Evolutionary conservation across 1,140 invertebrate genomes (phyloP), one percentile per base, ranked within the genome.

Genomic region (Atta colombica): DNA sequence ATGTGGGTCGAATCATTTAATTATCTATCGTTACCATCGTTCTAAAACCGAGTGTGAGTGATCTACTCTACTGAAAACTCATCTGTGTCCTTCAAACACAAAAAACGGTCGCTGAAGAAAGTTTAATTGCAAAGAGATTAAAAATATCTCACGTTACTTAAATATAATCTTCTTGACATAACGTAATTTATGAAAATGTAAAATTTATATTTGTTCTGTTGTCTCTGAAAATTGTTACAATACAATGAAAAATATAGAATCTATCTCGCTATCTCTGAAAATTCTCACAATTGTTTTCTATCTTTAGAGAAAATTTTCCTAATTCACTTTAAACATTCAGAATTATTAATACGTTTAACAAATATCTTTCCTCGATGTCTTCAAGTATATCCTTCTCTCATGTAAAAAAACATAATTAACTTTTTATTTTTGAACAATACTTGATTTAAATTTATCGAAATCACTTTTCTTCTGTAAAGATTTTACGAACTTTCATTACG

Each of bases 1-100:
- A 81, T 31, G 16, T 16, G 25, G 18, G 58, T 31, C 69, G 55
- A 61, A 49, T 61, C 80, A 63, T 61, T 75, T 84, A 84, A 84
- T 84, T 84, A 84, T 84, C 55, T 25, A 49, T 35, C 39, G 66
- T 71, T 31, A 81, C 7, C 65, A 53, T 71, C 31, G 18, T 8
- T 18, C 3, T 21, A 18, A 18, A 74, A 35, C 3, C 45, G 10
- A 49, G 12, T 12, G 68, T 12, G 68, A 6, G 35, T 21, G 14
- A 6, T 14, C 21, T 25, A 31, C 25, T 25, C 25, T n/a, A 25
- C 25, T 25, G 25, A 25, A 72, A 68, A 39, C 55, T 7, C 25
- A 49, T 35, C 35, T 3, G 12, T 7, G 10, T n/a, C 3, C 12
- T 4, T 18, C 28, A 18, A 51, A 66, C 6, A 4, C 18, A 25